Evolutionary conservation across 2,888 invertebrate genomes (phyloP).

Genomic region (Isotomurus palustris): DNA sequence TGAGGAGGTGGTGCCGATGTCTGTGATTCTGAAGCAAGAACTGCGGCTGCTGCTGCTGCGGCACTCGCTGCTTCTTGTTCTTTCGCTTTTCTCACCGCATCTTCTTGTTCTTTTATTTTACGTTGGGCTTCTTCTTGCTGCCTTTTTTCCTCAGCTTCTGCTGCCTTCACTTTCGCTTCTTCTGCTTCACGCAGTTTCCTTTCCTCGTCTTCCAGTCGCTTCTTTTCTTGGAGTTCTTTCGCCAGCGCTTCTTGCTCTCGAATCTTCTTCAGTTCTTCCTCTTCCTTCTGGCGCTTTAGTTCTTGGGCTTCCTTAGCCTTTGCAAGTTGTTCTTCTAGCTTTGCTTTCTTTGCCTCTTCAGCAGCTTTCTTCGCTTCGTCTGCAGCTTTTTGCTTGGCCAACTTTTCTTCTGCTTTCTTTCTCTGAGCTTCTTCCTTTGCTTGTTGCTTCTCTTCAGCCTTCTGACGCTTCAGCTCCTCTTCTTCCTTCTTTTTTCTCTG

Average conservation of each 20-base stretch:
- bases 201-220: slow-evolving; percentile 28
- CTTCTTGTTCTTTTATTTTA: background rate
- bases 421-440: slow-evolving; percentile 49
- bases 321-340: slow-evolving; percentile 30
- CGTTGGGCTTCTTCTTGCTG: background rate
- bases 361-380: slow-evolving; percentile 52
- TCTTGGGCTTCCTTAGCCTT: slow-evolving; percentile 26
- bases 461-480: slow-evolving; percentile 10
- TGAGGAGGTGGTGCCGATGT: too few relatives aligned
- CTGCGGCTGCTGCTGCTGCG: slow-evolving; percentile 6
- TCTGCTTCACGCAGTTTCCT: slow-evolving; percentile 49
- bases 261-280: slow-evolving; percentile 10
- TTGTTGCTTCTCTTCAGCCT: slow-evolving; percentile 50
- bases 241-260: background rate
- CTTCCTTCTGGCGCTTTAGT: slow-evolving; percentile 57
- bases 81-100: background rate
- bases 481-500: slow-evolving; percentile 13
- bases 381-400: slow-evolving; percentile 53
- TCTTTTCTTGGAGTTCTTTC: slow-evolving; percentile 19
- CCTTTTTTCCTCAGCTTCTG: background rate
- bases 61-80: background rate
- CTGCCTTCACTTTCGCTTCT: slow-evolving; percentile 34
- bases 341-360: slow-evolving; percentile 48
- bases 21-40: too few relatives aligned
- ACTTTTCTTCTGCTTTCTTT: slow-evolving; percentile 51